phyloP scores from a whole-genome alignment of 2,888 invertebrate species.

The Andrena hattorfiana region DNA sequence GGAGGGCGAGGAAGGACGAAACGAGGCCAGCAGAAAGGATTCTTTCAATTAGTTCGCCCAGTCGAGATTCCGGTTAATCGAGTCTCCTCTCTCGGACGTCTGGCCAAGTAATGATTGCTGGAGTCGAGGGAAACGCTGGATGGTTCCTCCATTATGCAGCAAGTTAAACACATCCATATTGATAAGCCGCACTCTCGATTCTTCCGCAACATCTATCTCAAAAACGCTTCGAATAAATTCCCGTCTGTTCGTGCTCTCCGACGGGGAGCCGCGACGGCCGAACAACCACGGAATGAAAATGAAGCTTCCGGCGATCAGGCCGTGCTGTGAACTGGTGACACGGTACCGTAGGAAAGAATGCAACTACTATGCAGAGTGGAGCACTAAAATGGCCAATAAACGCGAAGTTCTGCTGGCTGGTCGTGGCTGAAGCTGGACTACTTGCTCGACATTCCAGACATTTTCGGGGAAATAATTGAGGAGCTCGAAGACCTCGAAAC shows the following conservation, averaged over 20 bases:
- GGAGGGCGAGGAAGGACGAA: background rate
- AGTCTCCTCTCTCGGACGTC: slow-evolving; percentile 64
- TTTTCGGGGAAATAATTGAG: slow-evolving; percentile 37
- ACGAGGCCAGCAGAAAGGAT: slow-evolving; percentile 53
- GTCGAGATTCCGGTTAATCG: slow-evolving; percentile 70
- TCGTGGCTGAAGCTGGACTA: background rate
- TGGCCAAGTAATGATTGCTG: slow-evolving; percentile 71
- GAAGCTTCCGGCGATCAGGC: background rate
- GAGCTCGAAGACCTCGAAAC: background rate
- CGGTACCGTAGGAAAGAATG: background rate
- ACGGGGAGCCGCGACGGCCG: background rate
- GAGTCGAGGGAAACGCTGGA: slow-evolving; percentile 48
- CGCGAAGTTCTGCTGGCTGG: background rate
- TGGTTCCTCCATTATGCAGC: slow-evolving; percentile 76
- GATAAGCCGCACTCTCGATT: slow-evolving; percentile 68
- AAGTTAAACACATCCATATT: slow-evolving; percentile 79
- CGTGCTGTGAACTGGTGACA: background rate
- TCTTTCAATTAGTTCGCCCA: slow-evolving; percentile 75
- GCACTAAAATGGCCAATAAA: slow-evolving; percentile 11
- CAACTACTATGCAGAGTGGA: background rate
- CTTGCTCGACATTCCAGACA: slow-evolving; percentile 13
- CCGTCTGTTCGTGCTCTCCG: background rate
- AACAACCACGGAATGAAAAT: background rate
- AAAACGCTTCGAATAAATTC: slow-evolving; percentile 52
- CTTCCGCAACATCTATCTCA: slow-evolving; percentile 39